Conservation (phyloP, 2,797 vertebrate genomes). For the Sciurus vulgaris region DNA sequence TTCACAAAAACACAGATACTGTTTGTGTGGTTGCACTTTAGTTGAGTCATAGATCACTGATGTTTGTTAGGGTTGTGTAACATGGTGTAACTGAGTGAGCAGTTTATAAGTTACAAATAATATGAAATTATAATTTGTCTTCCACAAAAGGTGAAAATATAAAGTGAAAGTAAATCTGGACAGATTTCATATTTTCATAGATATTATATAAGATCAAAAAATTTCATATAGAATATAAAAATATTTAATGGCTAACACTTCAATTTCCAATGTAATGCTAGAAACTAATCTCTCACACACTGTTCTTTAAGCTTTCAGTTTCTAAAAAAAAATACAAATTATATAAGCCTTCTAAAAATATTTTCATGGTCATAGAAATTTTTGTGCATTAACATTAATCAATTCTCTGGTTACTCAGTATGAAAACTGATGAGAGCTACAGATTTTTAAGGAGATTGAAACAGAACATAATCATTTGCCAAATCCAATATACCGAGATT, state of each 20-base stretch:
- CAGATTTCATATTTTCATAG: neutral
- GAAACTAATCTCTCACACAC: neutral
- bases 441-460: constrained; percentile 20
- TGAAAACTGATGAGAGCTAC: neutral
- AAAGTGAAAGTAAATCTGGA: neutral
- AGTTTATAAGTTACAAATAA: neutral
- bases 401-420: neutral
- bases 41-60: neutral
- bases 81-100: neutral
- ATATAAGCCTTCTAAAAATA: constrained; percentile 13
- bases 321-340: neutral
- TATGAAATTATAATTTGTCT: neutral
- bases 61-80: neutral
- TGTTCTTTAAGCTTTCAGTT: neutral
- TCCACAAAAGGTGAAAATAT: neutral
- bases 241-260: neutral
- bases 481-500: constrained; percentile 55
- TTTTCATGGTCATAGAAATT: neutral
- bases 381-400: constrained; percentile 24
- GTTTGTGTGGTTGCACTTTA: neutral
- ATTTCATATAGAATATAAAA: neutral
- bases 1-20: neutral
- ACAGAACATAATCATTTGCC: constrained; percentile 39
- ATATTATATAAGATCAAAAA: neutral
- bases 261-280: neutral